Evolutionary conservation across 2,888 invertebrate genomes (phyloP).

Genomic region (Nasonia oneida): DNA sequence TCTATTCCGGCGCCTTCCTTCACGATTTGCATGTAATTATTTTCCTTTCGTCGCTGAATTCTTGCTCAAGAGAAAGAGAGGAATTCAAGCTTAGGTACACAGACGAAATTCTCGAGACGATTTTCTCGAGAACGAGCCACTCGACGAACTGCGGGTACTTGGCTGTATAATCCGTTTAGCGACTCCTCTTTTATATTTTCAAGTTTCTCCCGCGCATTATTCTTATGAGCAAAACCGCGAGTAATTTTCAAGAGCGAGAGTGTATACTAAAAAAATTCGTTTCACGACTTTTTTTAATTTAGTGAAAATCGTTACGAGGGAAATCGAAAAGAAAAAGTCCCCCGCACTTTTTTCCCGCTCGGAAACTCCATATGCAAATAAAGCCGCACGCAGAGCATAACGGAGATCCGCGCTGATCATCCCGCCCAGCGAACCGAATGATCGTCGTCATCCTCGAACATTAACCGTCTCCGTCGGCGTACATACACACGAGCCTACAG

Average conservation of each 20-base stretch:
- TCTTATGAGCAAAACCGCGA: not conserved
- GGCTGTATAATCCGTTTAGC: not conserved
- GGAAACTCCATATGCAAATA: not conserved
- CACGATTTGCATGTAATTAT: conserved; percentile 60
- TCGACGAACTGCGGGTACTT: not conserved
- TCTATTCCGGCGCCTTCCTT: conserved; percentile 56
- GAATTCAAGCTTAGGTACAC: not conserved
- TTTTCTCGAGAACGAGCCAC: conserved; percentile 5
- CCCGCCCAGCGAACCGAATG: conserved; percentile 72
- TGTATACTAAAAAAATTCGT: not conserved
- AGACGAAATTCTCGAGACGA: not conserved
- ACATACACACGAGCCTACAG: not conserved
- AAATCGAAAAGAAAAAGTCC: conserved; percentile 19
- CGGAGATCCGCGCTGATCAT: conserved; percentile 51
- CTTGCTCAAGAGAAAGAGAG: not conserved
- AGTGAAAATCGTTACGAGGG: not conserved
- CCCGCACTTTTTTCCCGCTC: not conserved
- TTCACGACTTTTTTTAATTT: conserved; percentile 15
- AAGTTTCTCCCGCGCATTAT: not conserved
- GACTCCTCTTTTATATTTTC: not conserved
- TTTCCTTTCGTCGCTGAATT: conserved; percentile 33
- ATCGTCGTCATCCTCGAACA: conserved; percentile 67
- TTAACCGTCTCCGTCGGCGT: conserved; percentile 54
- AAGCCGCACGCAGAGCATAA: not conserved
- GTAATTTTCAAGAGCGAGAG: conserved; percentile 14